A percentile compares a stretch with the other conserved stretches of the same genome.
Conservation (phyloP, 2,797 vertebrate genomes). For the Sebastes alutus region DNA sequence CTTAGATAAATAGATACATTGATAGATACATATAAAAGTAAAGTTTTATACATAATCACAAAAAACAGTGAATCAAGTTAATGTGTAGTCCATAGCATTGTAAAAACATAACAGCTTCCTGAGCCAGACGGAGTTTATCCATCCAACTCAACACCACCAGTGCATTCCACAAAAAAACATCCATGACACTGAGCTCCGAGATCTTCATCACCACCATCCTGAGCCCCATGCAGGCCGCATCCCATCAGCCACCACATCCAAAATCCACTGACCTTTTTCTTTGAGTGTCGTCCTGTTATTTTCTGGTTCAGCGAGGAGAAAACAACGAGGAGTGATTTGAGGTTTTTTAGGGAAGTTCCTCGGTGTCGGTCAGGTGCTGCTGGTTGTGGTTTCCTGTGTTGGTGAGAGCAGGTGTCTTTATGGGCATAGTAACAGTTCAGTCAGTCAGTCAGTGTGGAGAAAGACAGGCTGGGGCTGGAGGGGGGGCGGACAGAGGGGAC, state of each 20-base stretch:
- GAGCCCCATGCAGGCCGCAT: not conserved
- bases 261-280: slow-evolving; percentile 60
- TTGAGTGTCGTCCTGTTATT: not conserved
- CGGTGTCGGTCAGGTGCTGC: slow-evolving; percentile 41
- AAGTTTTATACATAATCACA: not conserved
- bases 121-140: not conserved
- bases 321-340: not conserved
- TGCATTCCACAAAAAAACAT: slow-evolving; percentile 24
- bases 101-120: slow-evolving; percentile 2
- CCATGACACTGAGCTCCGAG: not conserved
- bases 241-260: slow-evolving; percentile 12
- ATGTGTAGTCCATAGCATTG: not conserved
- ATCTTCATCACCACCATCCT: not conserved
- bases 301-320: not conserved
- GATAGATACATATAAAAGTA: not conserved
- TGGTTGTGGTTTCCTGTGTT: slow-evolving; percentile 38
- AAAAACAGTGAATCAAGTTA: not conserved
- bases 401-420: slow-evolving; percentile 62
- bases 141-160: not conserved
- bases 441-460: slow-evolving; percentile 53
- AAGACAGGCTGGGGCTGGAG: slow-evolving; percentile 51
- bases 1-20: not conserved
- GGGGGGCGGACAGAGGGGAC: slow-evolving; percentile 60
- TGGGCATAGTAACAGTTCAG: slow-evolving; percentile 45
- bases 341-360: slow-evolving; percentile 19